These are phyloP conservation scores for Nemoura dubitans DNA, from an alignment of 2,888 invertebrate genomes.

Conservation along the genomic window DNA sequence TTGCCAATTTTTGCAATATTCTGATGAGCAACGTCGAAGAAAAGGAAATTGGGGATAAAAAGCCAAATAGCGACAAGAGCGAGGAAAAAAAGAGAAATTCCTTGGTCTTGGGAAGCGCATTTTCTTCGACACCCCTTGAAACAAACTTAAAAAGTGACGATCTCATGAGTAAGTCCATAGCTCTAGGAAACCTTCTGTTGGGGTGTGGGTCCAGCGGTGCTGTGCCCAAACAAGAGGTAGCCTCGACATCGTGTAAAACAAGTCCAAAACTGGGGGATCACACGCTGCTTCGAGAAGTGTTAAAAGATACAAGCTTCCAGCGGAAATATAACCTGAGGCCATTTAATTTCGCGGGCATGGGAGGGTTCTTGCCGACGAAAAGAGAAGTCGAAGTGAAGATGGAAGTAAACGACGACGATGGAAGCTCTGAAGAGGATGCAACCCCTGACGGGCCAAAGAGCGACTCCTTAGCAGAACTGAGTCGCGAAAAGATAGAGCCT, in stretches of 20 bases:
- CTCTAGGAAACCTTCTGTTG: constrained; percentile 42
- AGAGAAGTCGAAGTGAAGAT: constrained; percentile 55
- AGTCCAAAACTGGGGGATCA: constrained; percentile 63
- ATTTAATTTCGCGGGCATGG: constrained; percentile 70
- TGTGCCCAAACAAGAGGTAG: constrained; percentile 50
- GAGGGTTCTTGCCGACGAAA: constrained; percentile 36
- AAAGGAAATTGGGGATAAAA: background rate
- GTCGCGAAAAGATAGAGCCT: constrained; percentile 81
- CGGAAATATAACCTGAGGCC: constrained; percentile 84
- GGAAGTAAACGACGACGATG: constrained; percentile 43
- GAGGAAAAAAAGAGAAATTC: background rate
- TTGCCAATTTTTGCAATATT: constrained; percentile 41
- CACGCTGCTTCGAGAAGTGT: constrained; percentile 79
- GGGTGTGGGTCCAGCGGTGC: constrained; percentile 50
- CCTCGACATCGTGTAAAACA: constrained; percentile 51
- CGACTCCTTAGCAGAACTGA: constrained; percentile 67
- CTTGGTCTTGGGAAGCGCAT: background rate
- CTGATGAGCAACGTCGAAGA: constrained; percentile 31
- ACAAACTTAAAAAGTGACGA: constrained; percentile 18
- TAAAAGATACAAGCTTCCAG: constrained; percentile 86
- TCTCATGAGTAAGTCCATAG: constrained; percentile 39
- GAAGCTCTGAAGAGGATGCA: constrained; percentile 62
- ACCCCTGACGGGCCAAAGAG: constrained; percentile 57
- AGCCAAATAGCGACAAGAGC: background rate
- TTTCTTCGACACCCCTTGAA: background rate